Base-by-base conservation (phyloP, 2,888 invertebrate genomes). In the Folsomia manolachei region DNA sequence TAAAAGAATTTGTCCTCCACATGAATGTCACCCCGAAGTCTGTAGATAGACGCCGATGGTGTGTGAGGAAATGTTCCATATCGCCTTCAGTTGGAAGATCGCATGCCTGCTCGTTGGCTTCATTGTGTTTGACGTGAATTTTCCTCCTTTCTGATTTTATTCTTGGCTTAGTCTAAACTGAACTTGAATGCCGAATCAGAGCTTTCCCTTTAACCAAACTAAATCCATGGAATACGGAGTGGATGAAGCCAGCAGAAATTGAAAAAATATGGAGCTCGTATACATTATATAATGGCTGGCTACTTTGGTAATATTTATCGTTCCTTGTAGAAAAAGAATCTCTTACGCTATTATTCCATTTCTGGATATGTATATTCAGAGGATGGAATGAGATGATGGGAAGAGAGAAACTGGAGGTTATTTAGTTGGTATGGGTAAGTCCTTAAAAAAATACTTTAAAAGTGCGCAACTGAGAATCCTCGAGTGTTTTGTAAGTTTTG, bases 401-500 rank as follows among this genome's bases (percentile, higher is more conserved):
- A n/a, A n/a, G n/a, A n/a, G n/a, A n/a, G n/a, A n/a, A n/a, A n/a
- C n/a, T n/a, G n/a, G n/a, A n/a, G n/a, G n/a, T n/a, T n/a, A n/a
- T n/a, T n/a, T n/a, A n/a, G n/a, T n/a, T n/a, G n/a, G 39, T 14
- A 39, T 39, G 39, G 39, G 39, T 4, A 39, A 39, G 39, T 14
- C 39, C 39, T 39, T 39, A 9, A 39, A 39, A 39, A 39, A 39
- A 39, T 21, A 14, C 21, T 56, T n/a, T 56, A 14, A 56, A 56
- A 56, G n/a, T 56, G 56, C 21, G 7, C 56, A 56, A 14, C 56
- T 56, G 56, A 21, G 56, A 56, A 21, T 39, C 39, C 39, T 39
- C 39, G 27, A 64, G 27, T 27, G 64, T 27, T 21, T 52, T 66
- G 65, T 66, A 9, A n/a, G 64, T 27, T 21, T 52, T 66, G 65